A percentile compares a stretch with the other conserved stretches of the same genome.
phyloP scores from a whole-genome alignment of 2,888 invertebrate genomes.

The Netelia inedita region DNA sequence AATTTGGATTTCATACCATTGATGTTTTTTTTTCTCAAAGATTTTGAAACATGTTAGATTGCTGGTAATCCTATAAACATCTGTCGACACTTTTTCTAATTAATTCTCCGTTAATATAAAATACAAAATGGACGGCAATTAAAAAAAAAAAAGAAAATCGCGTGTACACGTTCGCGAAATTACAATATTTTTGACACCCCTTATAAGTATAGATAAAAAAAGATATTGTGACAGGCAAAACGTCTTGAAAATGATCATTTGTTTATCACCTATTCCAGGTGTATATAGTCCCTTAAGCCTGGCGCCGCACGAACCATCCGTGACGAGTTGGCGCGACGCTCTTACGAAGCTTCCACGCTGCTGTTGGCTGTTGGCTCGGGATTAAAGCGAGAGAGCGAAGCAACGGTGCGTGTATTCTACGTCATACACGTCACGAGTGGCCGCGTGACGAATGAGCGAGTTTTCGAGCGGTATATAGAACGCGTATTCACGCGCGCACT shows the following conservation, averaged over 20 bases:
- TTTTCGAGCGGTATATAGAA: slow-evolving; percentile 14
- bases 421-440: slow-evolving; percentile 66
- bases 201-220: no score
- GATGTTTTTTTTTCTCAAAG: no score
- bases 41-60: no score
- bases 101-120: no score
- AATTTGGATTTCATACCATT: no score
- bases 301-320: slow-evolving; percentile 56
- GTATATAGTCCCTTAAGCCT: not conserved
- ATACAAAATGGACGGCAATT: no score
- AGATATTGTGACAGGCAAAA: not conserved
- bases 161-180: no score
- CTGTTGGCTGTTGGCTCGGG: slow-evolving; percentile 1
- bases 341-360: slow-evolving; percentile 22
- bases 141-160: no score
- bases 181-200: no score
- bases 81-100: no score
- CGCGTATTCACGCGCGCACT: not conserved
- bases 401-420: slow-evolving; percentile 55
- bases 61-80: no score
- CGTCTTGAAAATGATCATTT: not conserved
- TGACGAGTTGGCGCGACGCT: slow-evolving; percentile 47
- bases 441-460: slow-evolving; percentile 63
- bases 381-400: slow-evolving; percentile 41
- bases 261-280: not conserved